These are phyloP conservation scores for Hanleya hanleyi DNA, from an alignment of 2,888 invertebrate genomes.

Conservation along the genomic window DNA sequence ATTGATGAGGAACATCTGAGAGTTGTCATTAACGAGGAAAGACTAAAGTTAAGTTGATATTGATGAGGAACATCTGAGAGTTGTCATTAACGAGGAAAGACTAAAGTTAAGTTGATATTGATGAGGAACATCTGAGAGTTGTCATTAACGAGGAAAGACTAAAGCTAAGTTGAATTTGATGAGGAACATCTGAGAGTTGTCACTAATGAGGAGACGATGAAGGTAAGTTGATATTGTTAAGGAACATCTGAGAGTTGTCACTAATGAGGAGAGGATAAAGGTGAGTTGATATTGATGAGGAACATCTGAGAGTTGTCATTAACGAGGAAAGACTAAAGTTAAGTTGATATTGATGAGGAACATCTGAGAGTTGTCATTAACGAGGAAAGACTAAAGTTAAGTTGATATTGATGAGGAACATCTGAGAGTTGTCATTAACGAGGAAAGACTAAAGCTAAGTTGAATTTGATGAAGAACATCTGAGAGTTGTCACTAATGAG, in stretches of 20 bases:
- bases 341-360: too few relatives aligned
- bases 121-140: slow-evolving; percentile 61
- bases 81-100: slow-evolving; percentile 68
- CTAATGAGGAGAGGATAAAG: slow-evolving; percentile 69
- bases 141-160: slow-evolving; percentile 68
- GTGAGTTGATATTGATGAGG: too few relatives aligned
- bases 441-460: too few relatives aligned
- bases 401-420: too few relatives aligned
- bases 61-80: slow-evolving; percentile 59
- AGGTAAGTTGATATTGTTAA: slow-evolving; percentile 56
- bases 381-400: too few relatives aligned
- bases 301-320: too few relatives aligned
- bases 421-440: too few relatives aligned
- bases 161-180: slow-evolving; percentile 56
- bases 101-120: slow-evolving; percentile 59
- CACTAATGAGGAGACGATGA: slow-evolving; percentile 68
- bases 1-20: slow-evolving; percentile 64
- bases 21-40: slow-evolving; percentile 67
- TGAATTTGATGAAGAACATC: too few relatives aligned
- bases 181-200: slow-evolving; percentile 62
- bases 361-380: too few relatives aligned
- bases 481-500: too few relatives aligned
- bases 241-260: slow-evolving; percentile 61
- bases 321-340: too few relatives aligned
- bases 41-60: slow-evolving; percentile 65